Base-by-base conservation (phyloP, 2,113 vertebrate genomes). In the Myotis lucifugus region DNA sequence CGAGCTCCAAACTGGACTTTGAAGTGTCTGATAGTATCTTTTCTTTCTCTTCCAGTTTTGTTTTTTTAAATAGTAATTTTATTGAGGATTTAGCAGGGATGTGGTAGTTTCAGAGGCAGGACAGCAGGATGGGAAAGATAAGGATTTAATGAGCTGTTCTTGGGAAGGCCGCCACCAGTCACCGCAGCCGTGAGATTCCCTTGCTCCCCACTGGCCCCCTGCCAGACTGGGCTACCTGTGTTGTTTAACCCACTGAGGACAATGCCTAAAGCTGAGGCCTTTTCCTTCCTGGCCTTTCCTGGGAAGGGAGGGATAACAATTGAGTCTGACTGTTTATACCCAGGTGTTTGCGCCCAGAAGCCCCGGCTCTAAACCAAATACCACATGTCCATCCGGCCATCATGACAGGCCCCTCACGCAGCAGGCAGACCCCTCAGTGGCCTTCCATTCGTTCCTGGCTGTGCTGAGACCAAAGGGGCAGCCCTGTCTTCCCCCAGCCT, bases 281-380 rank as follows among this genome's bases (percentile, higher is more conserved):
- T 94, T 98, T 97, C 97, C 97, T 97, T 97, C 97, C 97, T 97
- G 85, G 59, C 66, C 88, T 85, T 96, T 91, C 92, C 97, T 85
- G 56, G 90, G 74, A 81, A 84, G 64, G 70, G 77, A 89, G 54
- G 64, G 48, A 97, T 77, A 98, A 98, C 97, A 97, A 97, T 97
- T 27, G 83, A 95, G 74, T 64, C 74, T 74, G 48, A 87, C 37
- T 61, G 0, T 85, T 93, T 86, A 32, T 50, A 79, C 37, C 87
- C 78, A 97, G 93, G 79, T 96, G 83, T 92, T 89, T 85, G 83
- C 12, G 1, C 67, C 54, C 46, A 4, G 52, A 19, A 84, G 40
- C 67, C 11, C n/a, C 15, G 61, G 34, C 50, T 61, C 67, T 97
- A 95, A 98, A 91, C 42, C 48, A 64, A 88, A 97, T 69, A 85